These are phyloP conservation scores for Capitulum mitella DNA, from an alignment of 2,888 invertebrate species.

Conservation along the genomic window DNA sequence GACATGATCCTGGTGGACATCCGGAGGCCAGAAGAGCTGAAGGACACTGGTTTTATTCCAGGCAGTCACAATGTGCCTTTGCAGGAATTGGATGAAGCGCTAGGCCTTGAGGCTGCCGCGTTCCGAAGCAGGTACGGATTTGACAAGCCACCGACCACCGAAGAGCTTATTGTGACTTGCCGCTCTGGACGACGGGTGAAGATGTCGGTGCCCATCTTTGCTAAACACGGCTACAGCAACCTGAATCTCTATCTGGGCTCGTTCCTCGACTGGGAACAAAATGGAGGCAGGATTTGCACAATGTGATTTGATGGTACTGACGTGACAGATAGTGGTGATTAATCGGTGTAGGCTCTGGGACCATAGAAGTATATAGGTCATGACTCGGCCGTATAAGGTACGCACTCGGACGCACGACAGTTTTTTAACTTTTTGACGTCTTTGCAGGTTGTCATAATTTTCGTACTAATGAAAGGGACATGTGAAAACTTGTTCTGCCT, in stretches of 20 bases:
- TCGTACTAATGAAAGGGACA: no score
- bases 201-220: conserved; percentile 33
- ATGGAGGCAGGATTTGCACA: not conserved
- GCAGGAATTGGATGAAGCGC: conserved; percentile 37
- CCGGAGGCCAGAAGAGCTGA: conserved; percentile 30
- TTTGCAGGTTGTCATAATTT: no score
- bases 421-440: no score
- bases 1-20: conserved; percentile 32
- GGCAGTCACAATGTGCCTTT: conserved; percentile 31
- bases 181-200: conserved; percentile 37
- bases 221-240: conserved; percentile 32
- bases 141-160: conserved; percentile 35
- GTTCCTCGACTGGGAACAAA: conserved; percentile 25
- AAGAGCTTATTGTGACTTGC: conserved; percentile 37
- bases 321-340: no score
- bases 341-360: no score
- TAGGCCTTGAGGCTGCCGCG: conserved; percentile 35
- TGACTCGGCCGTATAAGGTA: no score
- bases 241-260: conserved; percentile 28
- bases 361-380: no score
- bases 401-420: no score
- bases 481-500: no score
- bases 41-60: conserved; percentile 31
- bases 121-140: conserved; percentile 38
- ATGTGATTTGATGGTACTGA: no score